Conservation (phyloP, 2,797 vertebrate species). For the Lycodopsis pacificus region DNA sequence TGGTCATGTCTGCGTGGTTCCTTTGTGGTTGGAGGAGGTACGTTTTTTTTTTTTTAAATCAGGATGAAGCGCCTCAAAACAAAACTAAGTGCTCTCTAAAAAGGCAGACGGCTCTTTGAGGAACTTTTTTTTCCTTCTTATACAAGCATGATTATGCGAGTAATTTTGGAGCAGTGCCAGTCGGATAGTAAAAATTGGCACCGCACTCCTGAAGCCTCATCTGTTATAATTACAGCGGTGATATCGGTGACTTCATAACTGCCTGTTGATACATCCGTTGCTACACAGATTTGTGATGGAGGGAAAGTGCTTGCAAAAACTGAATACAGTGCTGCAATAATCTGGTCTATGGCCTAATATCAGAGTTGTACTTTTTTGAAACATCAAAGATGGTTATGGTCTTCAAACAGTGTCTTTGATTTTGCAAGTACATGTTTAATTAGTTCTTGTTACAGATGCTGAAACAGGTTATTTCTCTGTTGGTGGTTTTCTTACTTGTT, state of each 20-base stretch:
- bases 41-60: background rate
- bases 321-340: slow-evolving; percentile 4
- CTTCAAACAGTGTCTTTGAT: slow-evolving; percentile 30
- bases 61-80: slow-evolving; percentile 5
- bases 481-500: slow-evolving; percentile 14
- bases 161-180: slow-evolving; percentile 50
- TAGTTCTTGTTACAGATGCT: slow-evolving; percentile 25
- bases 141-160: slow-evolving; percentile 38
- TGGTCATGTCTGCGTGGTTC: background rate
- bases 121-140: slow-evolving; percentile 19
- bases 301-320: background rate
- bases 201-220: slow-evolving; percentile 22
- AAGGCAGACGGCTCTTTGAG: slow-evolving; percentile 7
- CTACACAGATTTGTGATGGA: slow-evolving; percentile 26
- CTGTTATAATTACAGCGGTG: slow-evolving; percentile 56
- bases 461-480: slow-evolving; percentile 45
- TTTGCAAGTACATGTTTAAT: slow-evolving; percentile 37
- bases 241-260: slow-evolving; percentile 47
- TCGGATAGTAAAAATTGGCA: slow-evolving; percentile 32
- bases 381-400: slow-evolving; percentile 44
- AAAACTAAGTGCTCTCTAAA: slow-evolving; percentile 6
- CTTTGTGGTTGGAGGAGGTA: background rate
- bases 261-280: slow-evolving; percentile 32
- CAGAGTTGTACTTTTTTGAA: slow-evolving; percentile 17
- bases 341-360: slow-evolving; percentile 8